Evolutionary conservation across 1,140 invertebrate genomes (phyloP).

Genomic region (Zaprionus tsacasi): DNA sequence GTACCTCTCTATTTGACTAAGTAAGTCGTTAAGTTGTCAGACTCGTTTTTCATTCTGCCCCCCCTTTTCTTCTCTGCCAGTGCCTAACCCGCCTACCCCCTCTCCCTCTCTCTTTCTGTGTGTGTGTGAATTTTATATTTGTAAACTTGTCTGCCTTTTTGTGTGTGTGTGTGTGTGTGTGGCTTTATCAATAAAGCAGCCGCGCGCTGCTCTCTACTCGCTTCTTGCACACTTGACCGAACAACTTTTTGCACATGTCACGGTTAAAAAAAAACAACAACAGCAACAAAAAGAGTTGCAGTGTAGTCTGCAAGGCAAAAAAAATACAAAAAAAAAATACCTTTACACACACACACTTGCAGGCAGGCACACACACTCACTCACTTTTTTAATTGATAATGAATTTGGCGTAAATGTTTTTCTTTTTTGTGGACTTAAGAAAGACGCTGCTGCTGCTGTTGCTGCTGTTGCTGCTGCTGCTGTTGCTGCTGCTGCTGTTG

Average conservation of each 20-base stretch:
- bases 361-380: conserved; percentile 15
- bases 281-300: conserved; percentile 5
- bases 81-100: too few relatives aligned
- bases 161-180: conserved; percentile 31
- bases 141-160: neutral
- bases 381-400: conserved; percentile 18
- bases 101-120: neutral
- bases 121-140: conserved; percentile 30
- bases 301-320: neutral
- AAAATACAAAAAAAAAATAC: conserved; percentile 19
- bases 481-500: conserved; percentile 5
- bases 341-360: conserved; percentile 1
- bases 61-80: neutral
- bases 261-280: conserved; percentile 7
- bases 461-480: too few relatives aligned
- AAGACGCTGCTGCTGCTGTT: conserved; percentile 27
- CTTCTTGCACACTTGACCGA: conserved; percentile 24
- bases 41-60: conserved; percentile 58
- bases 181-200: conserved; percentile 75
- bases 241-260: conserved; percentile 30
- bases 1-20: conserved; percentile 68
- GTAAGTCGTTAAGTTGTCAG: conserved; percentile 78
- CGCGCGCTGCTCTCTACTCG: conserved; percentile 11
- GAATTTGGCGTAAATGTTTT: conserved; percentile 19
- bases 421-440: conserved; percentile 7